phyloP scores from a whole-genome alignment of 2,113 vertebrate genomes.

The Symphodus melops region DNA sequence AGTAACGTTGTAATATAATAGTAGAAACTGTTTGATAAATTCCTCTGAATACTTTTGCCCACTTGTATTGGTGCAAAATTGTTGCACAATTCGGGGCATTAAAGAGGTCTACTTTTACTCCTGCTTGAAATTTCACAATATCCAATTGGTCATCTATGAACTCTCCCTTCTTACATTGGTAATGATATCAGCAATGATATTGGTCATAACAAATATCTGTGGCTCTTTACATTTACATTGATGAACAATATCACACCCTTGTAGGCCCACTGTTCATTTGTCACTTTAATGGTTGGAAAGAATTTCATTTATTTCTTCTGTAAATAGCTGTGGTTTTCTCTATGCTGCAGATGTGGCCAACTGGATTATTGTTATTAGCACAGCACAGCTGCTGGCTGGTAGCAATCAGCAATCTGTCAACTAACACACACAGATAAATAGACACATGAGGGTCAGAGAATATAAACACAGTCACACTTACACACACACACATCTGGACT shows the following conservation, averaged over 20 bases:
- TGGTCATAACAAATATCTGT: too few species aligned
- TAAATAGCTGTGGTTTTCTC: slow-evolving; percentile 25
- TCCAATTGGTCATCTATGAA: too few species aligned
- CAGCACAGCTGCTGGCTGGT: slow-evolving; percentile 47
- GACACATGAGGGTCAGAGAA: slow-evolving; percentile 39
- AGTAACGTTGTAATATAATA: too few species aligned
- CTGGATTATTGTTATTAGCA: slow-evolving; percentile 51
- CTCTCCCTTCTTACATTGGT: too few species aligned
- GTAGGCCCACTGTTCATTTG: not conserved
- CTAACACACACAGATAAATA: slow-evolving; percentile 45
- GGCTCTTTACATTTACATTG: not conserved
- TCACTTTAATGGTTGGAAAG: slow-evolving; percentile 14
- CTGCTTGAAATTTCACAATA: too few species aligned
- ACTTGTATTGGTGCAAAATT: too few species aligned
- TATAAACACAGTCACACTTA: slow-evolving; percentile 29
- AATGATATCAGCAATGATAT: too few species aligned
- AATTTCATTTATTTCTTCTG: slow-evolving; percentile 12
- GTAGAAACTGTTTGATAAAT: too few species aligned
- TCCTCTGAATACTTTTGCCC: too few species aligned
- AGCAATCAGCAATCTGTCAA: slow-evolving; percentile 51
- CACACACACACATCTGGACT: slow-evolving; percentile 43
- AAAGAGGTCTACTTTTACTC: too few species aligned
- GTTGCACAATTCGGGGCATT: too few species aligned
- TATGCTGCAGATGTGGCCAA: slow-evolving; percentile 34
- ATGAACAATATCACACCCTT: slow-evolving; percentile 10